phyloP scores from a whole-genome alignment of 2,113 vertebrate species.

The Catharus fuscescens region DNA sequence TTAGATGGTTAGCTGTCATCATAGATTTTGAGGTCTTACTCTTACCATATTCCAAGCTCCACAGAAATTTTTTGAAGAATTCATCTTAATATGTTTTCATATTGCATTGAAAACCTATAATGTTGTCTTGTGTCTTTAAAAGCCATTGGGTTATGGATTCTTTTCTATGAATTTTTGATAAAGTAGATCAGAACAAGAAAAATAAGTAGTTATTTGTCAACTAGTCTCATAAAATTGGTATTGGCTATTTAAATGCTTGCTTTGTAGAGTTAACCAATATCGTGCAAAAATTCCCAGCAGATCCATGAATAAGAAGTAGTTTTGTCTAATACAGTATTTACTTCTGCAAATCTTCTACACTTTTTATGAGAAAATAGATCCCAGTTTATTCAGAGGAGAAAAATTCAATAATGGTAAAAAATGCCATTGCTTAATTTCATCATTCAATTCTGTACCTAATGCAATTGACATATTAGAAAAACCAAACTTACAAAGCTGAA shows the following conservation, averaged over 20 bases:
- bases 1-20: neutral
- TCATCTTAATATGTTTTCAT: neutral
- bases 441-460: neutral
- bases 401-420: neutral
- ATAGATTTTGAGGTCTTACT: neutral
- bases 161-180: neutral
- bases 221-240: neutral
- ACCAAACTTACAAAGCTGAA: neutral
- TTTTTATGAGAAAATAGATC: constrained; percentile 3
- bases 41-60: neutral
- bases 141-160: neutral
- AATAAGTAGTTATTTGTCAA: neutral
- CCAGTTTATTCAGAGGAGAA: constrained; percentile 5
- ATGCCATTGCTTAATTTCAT: neutral
- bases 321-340: neutral
- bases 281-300: neutral
- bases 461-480: neutral
- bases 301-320: neutral
- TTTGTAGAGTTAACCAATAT: neutral
- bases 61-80: neutral
- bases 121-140: neutral
- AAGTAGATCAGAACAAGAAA: neutral
- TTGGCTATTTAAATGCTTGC: neutral
- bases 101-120: neutral
- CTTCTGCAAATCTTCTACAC: neutral